Percentiles rank a stretch among this genome's conserved stretches.
Evolutionary conservation across 2,888 invertebrate genomes (phyloP).

Genomic region (Tryphoninae sp.): DNA sequence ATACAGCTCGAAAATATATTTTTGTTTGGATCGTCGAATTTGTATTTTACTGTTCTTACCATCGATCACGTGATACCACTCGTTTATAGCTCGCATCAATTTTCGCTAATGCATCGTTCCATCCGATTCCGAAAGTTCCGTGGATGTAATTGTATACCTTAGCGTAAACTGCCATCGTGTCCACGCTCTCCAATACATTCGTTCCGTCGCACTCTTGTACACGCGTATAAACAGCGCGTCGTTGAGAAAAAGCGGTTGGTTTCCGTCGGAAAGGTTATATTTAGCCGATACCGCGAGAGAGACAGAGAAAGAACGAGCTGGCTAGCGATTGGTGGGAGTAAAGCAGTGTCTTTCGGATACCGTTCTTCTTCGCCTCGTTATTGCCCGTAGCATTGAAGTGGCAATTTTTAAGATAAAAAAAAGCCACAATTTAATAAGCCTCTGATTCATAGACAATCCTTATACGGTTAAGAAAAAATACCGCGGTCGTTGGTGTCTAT

Average conservation of each 20-base stretch:
- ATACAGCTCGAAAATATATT: not conserved
- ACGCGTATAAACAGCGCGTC: conserved; percentile 15
- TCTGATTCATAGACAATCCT: no score
- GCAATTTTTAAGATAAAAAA: not conserved
- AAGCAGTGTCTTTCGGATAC: conserved; percentile 6
- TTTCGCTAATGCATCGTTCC: not conserved
- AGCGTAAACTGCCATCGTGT: not conserved
- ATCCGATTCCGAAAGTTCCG: not conserved
- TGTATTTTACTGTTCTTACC: not conserved
- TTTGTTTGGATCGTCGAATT: not conserved
- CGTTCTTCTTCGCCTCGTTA: conserved; percentile 19
- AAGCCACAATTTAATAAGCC: no score
- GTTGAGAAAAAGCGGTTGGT: conserved; percentile 49
- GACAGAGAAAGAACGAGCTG: not conserved
- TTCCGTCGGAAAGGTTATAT: conserved; percentile 56
- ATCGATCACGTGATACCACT: not conserved
- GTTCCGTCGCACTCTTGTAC: not conserved
- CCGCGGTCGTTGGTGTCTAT: no score
- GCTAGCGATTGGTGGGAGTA: conserved; percentile 11
- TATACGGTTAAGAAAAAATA: no score
- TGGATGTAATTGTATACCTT: not conserved
- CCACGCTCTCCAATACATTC: not conserved
- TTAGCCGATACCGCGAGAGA: conserved; percentile 44
- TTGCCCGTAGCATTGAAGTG: conserved; percentile 5
- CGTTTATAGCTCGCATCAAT: not conserved